Evolutionary conservation across 2,797 vertebrate species (phyloP), one percentile per base, ranked within the genome.

Genomic region (Propithecus deckenii): DNA sequence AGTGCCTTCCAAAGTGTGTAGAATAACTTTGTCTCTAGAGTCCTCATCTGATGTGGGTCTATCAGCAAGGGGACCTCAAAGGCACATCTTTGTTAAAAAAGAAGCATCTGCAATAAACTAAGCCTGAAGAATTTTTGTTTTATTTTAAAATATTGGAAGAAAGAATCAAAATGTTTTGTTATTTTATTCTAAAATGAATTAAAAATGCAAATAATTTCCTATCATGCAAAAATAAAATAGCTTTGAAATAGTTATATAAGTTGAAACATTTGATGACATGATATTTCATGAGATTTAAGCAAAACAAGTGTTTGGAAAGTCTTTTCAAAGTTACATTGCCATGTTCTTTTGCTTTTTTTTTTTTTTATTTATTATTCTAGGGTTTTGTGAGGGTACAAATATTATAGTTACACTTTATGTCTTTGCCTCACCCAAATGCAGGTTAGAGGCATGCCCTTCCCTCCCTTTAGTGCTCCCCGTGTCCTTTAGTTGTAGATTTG

Each of bases 131-230:
- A 13, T 71, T 55, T 61, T 84, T 59, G 22, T 59, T 84, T 86
- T 79, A 72, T 90, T 93, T 94, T 41, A 71, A 95, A 92, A 65
- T 93, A 41, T 81, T 81, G 38, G 43, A 93, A 94, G 22, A 50
- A 57, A 85, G 48, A 67, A 67, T 94, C 43, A 32, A 65, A 90
- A 65, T 81, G n/a, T 81, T 75, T 92, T 5, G 18, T 59, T n/a
- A 67, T 81, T 63, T 96, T 76, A 69, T 76, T 91, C 20, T 57
- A 63, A 93, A 86, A 89, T 35, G 52, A 78, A 79, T 79, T 79
- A 30, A 81, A 67, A 95, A 86, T 91, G 12, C 28, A 81, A 91
- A 86, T 79, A 4, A 10, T 89, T 92, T 67, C 18, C 38, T 86
- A 28, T 55, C 13, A 89, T 50, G 69, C 28, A 72, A 92, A 91